Evolutionary conservation across 2,888 invertebrate species (phyloP).

Genomic region (Pachliopta kotzebuea): DNA sequence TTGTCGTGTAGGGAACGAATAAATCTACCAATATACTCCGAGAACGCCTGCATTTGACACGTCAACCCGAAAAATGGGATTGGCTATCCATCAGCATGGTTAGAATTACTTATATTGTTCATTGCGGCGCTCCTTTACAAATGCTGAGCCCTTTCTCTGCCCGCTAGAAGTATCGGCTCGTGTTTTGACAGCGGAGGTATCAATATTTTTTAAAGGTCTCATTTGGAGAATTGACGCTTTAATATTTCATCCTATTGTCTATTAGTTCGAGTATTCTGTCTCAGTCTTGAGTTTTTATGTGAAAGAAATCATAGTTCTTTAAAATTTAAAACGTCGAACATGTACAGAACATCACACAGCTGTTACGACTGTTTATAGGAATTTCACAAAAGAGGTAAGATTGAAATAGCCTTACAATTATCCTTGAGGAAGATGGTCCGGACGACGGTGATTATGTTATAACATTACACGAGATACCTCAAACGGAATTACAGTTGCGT

Average conservation of each 20-base stretch:
- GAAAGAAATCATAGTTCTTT: no score
- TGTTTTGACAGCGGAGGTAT: conserved; percentile 47
- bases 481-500: conserved; percentile 44
- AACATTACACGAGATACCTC: conserved; percentile 5
- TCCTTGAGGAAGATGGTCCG: no score
- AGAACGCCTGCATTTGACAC: conserved; percentile 53
- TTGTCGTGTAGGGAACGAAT: conserved; percentile 47
- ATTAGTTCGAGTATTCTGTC: neutral
- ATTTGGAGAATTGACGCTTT: conserved; percentile 12
- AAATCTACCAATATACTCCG: conserved; percentile 55
- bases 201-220: conserved; percentile 9
- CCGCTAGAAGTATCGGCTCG: conserved; percentile 37
- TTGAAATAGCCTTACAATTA: no score
- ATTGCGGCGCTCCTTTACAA: conserved; percentile 58
- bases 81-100: conserved; percentile 69
- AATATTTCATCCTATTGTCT: conserved; percentile 16
- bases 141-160: conserved; percentile 50
- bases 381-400: no score
- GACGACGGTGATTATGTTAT: neutral
- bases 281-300: neutral
- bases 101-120: conserved; percentile 73
- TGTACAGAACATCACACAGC: no score
- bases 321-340: no score
- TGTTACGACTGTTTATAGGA: no score
- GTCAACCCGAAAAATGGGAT: conserved; percentile 54